These are phyloP conservation scores for Acrocyrtus sp. DNA, from an alignment of 2,888 invertebrate species.

Conservation along the genomic window DNA sequence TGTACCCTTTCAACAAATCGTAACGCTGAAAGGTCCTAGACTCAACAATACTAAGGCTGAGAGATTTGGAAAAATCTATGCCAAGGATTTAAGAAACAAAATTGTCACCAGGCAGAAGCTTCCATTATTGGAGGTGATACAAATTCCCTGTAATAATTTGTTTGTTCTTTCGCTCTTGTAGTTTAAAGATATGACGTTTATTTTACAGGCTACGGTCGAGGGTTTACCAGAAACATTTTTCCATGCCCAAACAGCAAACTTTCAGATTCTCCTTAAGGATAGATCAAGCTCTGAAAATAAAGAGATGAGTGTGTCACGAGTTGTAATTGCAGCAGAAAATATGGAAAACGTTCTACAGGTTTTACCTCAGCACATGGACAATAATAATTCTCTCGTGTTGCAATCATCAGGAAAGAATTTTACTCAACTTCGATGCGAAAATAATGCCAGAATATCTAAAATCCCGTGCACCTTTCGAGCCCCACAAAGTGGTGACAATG, in stretches of 20 bases:
- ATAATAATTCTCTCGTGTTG: not conserved
- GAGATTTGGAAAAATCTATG: conserved; percentile 68
- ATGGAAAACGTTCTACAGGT: conserved; percentile 49
- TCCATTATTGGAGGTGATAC: conserved; percentile 84
- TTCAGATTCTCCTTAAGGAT: conserved; percentile 48
- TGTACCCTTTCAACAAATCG: conserved; percentile 66
- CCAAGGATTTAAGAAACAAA: conserved; percentile 76
- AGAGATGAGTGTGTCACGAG: conserved; percentile 32
- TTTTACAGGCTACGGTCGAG: conserved; percentile 47
- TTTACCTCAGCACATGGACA: not conserved
- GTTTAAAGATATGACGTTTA: too few relatives aligned
- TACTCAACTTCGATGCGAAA: conserved; percentile 16
- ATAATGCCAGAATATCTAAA: not conserved
- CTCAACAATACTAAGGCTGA: conserved; percentile 71
- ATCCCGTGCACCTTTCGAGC: conserved; percentile 57
- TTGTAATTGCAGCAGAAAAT: conserved; percentile 52
- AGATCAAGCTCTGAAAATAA: conserved; percentile 29
- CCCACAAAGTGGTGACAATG: conserved; percentile 49
- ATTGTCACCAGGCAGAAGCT: conserved; percentile 81
- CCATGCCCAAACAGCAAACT: conserved; percentile 52
- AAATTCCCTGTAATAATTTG: too few relatives aligned
- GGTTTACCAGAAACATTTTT: conserved; percentile 49
- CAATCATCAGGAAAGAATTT: conserved; percentile 15
- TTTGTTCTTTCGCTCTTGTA: conserved; percentile 2
- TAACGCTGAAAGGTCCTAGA: conserved; percentile 70